These are phyloP conservation scores for Melanaphis sacchari DNA, from an alignment of 1,140 invertebrate genomes.

Conservation along the genomic window DNA sequence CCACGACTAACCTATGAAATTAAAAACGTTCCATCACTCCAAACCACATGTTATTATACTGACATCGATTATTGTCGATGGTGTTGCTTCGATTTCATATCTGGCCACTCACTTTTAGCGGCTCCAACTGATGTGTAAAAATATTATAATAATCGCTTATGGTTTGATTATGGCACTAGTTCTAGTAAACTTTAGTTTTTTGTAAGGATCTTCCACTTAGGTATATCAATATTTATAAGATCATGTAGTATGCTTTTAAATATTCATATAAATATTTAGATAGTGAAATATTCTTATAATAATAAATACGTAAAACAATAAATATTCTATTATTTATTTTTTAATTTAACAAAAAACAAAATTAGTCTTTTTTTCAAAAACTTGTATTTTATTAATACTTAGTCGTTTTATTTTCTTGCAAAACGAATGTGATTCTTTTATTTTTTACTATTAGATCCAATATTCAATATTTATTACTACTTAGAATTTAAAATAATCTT, in stretches of 20 bases:
- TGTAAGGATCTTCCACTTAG: not conserved
- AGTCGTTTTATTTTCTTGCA: not conserved
- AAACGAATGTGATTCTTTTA: not conserved
- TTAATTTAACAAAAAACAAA: not conserved
- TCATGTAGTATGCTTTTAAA: no score
- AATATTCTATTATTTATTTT: not conserved
- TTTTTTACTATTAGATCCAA: not conserved
- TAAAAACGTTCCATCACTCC: conserved; percentile 6
- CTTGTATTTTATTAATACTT: not conserved
- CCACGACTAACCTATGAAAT: not conserved
- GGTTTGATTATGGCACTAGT: not conserved
- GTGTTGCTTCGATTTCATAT: not conserved
- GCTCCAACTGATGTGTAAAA: not conserved
- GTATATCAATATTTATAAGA: no score
- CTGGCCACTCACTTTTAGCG: not conserved
- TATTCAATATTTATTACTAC: not conserved
- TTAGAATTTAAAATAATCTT: not conserved
- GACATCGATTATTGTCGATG: not conserved
- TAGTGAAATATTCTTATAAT: no score
- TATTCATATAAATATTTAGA: not conserved
- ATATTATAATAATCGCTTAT: not conserved
- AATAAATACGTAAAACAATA: no score
- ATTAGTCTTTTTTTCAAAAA: not conserved
- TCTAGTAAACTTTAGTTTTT: not conserved
- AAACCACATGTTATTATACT: conserved; percentile 1